Evolutionary conservation across 2,888 invertebrate species (phyloP).

Genomic region (Pammene fasciana): DNA sequence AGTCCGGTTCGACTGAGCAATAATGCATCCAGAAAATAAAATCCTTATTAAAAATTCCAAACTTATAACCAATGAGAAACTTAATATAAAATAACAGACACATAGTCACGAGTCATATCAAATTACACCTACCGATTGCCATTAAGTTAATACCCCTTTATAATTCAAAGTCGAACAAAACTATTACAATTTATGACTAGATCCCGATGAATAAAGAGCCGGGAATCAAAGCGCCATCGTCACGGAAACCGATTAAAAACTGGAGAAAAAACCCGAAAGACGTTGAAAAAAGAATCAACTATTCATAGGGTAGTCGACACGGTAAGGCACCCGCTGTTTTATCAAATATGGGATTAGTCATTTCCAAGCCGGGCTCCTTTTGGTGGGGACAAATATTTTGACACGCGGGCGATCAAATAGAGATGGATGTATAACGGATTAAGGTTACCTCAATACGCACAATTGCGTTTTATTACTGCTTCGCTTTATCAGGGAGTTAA

Average conservation of each 20-base stretch:
- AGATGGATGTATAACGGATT: slow-evolving; percentile 63
- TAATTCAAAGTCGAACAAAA: slow-evolving; percentile 80
- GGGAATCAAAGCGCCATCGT: slow-evolving; percentile 80
- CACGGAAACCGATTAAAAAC: slow-evolving; percentile 73
- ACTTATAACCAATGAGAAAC: slow-evolving; percentile 51
- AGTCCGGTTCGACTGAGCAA: slow-evolving; percentile 35
- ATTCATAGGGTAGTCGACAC: slow-evolving; percentile 64
- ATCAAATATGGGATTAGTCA: slow-evolving; percentile 78
- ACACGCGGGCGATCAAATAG: slow-evolving; percentile 71
- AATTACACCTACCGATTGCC: slow-evolving; percentile 81
- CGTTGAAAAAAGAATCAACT: slow-evolving; percentile 72
- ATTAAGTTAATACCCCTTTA: slow-evolving; percentile 80
- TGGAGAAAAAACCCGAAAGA: slow-evolving; percentile 66
- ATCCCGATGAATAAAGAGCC: slow-evolving; percentile 80
- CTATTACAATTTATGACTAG: slow-evolving; percentile 75
- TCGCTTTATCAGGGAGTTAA: slow-evolving; percentile 47
- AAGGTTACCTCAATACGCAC: slow-evolving; percentile 59
- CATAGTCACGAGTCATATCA: slow-evolving; percentile 70
- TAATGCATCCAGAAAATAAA: slow-evolving; percentile 30
- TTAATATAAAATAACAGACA: slow-evolving; percentile 67
- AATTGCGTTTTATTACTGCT: slow-evolving; percentile 55
- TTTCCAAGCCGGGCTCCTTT: slow-evolving; percentile 68
- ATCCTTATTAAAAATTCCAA: slow-evolving; percentile 47
- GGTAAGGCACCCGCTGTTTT: slow-evolving; percentile 79
- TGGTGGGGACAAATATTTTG: slow-evolving; percentile 76